Evolutionary conservation across 1,140 invertebrate species (phyloP).

Genomic region (Drosophila rufa): DNA sequence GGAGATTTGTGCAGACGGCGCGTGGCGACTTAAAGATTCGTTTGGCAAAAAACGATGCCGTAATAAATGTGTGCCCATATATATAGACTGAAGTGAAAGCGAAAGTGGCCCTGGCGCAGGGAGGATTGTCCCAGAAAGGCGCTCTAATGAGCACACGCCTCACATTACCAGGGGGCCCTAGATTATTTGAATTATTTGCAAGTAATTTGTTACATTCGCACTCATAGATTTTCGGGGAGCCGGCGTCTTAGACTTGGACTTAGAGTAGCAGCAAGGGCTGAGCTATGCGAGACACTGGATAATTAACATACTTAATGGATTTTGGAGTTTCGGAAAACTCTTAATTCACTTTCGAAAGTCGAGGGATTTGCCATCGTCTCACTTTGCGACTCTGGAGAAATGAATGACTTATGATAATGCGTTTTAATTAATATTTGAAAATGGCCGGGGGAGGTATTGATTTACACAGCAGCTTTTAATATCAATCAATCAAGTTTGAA

Average conservation of each 20-base stretch:
- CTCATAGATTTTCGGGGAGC: slow-evolving; percentile 39
- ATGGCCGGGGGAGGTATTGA: not conserved
- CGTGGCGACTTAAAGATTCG: slow-evolving; percentile 76
- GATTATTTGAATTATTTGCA: slow-evolving; percentile 83
- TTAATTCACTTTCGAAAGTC: slow-evolving; percentile 43
- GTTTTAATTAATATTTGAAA: slow-evolving; percentile 30
- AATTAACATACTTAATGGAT: slow-evolving; percentile 81
- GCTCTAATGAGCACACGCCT: slow-evolving; percentile 74
- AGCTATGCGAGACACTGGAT: slow-evolving; percentile 41
- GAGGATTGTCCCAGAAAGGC: slow-evolving; percentile 36
- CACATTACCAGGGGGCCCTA: slow-evolving; percentile 54
- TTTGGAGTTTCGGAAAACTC: slow-evolving; percentile 60
- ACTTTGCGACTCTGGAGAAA: slow-evolving; percentile 1
- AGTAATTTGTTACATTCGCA: slow-evolving; percentile 78
- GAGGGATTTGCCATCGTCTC: slow-evolving; percentile 12
- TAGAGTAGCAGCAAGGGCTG: slow-evolving; percentile 22
- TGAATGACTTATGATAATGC: slow-evolving; percentile 31
- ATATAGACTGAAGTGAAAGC: slow-evolving; percentile 46
- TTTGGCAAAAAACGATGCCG: slow-evolving; percentile 70
- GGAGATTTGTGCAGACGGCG: slow-evolving; percentile 73
- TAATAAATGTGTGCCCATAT: slow-evolving; percentile 68
- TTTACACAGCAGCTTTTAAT: not conserved
- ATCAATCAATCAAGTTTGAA: slow-evolving; percentile 14
- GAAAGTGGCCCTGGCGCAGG: slow-evolving; percentile 2
- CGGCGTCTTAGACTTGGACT: slow-evolving; percentile 25